These are phyloP conservation scores for Ochropleura plecta DNA, from an alignment of 2,888 invertebrate genomes.

Conservation along the genomic window DNA sequence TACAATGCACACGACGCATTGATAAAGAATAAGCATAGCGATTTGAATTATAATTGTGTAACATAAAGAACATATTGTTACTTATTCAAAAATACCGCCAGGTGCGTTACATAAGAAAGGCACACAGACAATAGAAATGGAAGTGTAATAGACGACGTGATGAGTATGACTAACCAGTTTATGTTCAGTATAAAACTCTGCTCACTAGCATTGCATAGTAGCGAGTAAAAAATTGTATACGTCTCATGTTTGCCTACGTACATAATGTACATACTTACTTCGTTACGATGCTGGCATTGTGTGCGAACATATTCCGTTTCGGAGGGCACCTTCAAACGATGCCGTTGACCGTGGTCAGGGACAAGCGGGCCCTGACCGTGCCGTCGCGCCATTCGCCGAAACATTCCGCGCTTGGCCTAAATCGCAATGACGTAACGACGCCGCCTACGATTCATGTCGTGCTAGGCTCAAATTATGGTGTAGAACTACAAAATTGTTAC, in stretches of 20 bases:
- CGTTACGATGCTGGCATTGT: slow-evolving; percentile 51
- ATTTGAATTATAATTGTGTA: slow-evolving; percentile 29
- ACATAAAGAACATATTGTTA: slow-evolving; percentile 23
- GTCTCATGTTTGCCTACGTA: slow-evolving; percentile 20
- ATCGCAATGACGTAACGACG: slow-evolving; percentile 73
- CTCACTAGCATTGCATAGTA: slow-evolving; percentile 22
- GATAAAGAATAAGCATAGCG: slow-evolving; percentile 53
- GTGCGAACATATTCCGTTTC: slow-evolving; percentile 65
- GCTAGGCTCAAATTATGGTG: slow-evolving; percentile 3
- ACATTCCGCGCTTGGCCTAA: slow-evolving; percentile 72
- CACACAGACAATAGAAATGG: slow-evolving; percentile 24
- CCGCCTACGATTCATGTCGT: slow-evolving; percentile 21
- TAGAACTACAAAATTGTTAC: neutral
- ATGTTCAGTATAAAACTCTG: slow-evolving; percentile 13
- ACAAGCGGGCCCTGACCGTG: slow-evolving; percentile 82
- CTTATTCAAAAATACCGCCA: slow-evolving; percentile 20
- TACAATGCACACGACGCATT: slow-evolving; percentile 68
- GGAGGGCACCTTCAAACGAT: slow-evolving; percentile 87
- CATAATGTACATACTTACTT: slow-evolving; percentile 21
- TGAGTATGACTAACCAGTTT: slow-evolving; percentile 34
- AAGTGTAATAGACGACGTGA: slow-evolving; percentile 15
- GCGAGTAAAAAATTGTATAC: slow-evolving; percentile 23
- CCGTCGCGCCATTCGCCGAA: slow-evolving; percentile 68
- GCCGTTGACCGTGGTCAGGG: slow-evolving; percentile 90
- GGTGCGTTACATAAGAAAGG: slow-evolving; percentile 26